A percentile compares a stretch with the other conserved stretches of the same genome.
Conservation (phyloP, 1,140 invertebrate species). For the Drosophila bocqueti region DNA sequence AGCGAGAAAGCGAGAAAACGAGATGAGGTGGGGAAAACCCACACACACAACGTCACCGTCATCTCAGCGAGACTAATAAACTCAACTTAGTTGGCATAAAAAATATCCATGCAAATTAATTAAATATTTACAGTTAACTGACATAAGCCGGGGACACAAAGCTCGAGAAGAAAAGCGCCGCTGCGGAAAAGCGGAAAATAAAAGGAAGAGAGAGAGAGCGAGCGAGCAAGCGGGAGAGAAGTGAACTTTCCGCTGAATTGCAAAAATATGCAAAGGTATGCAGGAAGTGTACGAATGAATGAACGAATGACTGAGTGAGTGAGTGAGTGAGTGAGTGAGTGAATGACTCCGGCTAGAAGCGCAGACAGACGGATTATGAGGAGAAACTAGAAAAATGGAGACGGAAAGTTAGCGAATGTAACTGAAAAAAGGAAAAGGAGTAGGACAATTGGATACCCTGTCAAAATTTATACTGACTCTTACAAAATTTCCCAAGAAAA, state of each 20-base stretch:
- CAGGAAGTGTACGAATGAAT: slow-evolving; percentile 49
- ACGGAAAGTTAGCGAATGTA: slow-evolving; percentile 6
- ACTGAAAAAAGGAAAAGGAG: not conserved
- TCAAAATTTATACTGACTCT: not conserved
- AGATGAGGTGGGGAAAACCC: not conserved
- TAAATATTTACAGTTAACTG: slow-evolving; percentile 82
- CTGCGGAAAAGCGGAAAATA: slow-evolving; percentile 7
- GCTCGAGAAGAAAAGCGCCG: slow-evolving; percentile 13
- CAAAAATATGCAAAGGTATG: slow-evolving; percentile 82
- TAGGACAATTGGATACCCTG: slow-evolving; percentile 5
- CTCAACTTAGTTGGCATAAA: slow-evolving; percentile 77
- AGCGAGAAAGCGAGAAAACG: slow-evolving; percentile 11
- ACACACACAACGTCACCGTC: slow-evolving; percentile 29
- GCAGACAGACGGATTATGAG: slow-evolving; percentile 40
- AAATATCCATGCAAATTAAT: slow-evolving; percentile 82
- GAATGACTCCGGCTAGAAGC: slow-evolving; percentile 25
- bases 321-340: slow-evolving; percentile 40
- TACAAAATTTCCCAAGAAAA: not conserved
- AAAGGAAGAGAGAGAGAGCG: slow-evolving; percentile 12
- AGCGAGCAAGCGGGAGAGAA: slow-evolving; percentile 32
- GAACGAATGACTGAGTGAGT: slow-evolving; percentile 48
- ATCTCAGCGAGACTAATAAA: slow-evolving; percentile 71
- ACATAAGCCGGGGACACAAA: slow-evolving; percentile 62
- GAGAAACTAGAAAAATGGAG: not conserved
- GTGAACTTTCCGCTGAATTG: slow-evolving; percentile 79